Percentiles rank a stretch among this genome's conserved stretches.
These are phyloP conservation scores for Monopterus albus DNA, from an alignment of 2,113 vertebrate species.

Conservation along the genomic window DNA sequence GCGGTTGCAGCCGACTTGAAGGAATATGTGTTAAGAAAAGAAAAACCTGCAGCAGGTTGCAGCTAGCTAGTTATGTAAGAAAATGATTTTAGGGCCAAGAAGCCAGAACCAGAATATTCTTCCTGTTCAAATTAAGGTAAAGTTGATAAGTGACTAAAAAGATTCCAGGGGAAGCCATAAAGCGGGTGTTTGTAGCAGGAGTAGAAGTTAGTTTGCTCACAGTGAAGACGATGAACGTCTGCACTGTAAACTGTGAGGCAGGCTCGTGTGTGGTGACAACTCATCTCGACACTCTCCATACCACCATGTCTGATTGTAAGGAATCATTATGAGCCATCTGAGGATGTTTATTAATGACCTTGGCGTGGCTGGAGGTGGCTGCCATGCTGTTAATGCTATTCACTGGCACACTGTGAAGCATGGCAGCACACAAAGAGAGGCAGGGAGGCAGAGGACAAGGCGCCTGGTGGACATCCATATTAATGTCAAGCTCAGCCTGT, in stretches of 20 bases:
- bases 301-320: slow-evolving; percentile 35
- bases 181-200: not conserved
- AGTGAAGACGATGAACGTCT: not conserved
- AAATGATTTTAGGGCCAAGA: not conserved
- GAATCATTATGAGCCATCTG: slow-evolving; percentile 75
- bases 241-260: slow-evolving; percentile 38
- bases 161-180: not conserved
- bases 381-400: slow-evolving; percentile 71
- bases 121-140: too few relatives aligned
- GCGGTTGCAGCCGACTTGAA: too few relatives aligned
- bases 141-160: not conserved
- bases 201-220: slow-evolving; percentile 1
- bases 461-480: slow-evolving; percentile 81
- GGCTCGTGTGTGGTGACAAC: slow-evolving; percentile 34
- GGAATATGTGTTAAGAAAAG: too few relatives aligned
- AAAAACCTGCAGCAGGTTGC: too few relatives aligned
- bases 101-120: not conserved
- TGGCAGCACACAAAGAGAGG: slow-evolving; percentile 69
- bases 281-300: slow-evolving; percentile 6
- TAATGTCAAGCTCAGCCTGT: slow-evolving; percentile 64
- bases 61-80: too few relatives aligned
- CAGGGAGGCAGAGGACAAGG: slow-evolving; percentile 62
- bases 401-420: slow-evolving; percentile 53
- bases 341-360: slow-evolving; percentile 85
- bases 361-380: slow-evolving; percentile 53